These are phyloP conservation scores for Cranoglanis bouderius DNA, from an alignment of 2,113 vertebrate genomes.

Conservation along the genomic window DNA sequence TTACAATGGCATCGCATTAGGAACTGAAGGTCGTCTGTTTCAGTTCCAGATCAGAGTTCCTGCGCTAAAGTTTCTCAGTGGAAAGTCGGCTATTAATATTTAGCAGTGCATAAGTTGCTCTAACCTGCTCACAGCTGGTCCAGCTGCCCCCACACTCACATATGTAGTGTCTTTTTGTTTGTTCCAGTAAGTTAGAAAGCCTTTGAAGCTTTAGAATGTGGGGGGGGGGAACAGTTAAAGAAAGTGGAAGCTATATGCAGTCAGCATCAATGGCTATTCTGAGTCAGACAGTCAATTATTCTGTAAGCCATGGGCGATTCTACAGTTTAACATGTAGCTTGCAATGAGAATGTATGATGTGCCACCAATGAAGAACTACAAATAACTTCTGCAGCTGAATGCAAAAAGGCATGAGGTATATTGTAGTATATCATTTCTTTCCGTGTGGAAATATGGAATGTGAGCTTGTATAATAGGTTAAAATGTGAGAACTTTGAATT, in stretches of 20 bases:
- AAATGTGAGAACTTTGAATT: background rate
- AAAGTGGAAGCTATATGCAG: constrained; percentile 7
- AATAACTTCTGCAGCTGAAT: background rate
- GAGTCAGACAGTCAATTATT: constrained; percentile 16
- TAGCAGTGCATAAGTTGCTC: constrained; percentile 3
- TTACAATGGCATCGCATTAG: background rate
- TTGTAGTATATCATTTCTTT: background rate
- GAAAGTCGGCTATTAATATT: constrained; percentile 8
- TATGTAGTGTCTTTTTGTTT: background rate
- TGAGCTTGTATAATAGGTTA: background rate
- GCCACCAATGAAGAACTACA: background rate
- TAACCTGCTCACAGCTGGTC: background rate
- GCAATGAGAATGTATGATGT: background rate
- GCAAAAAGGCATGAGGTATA: background rate
- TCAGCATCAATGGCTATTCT: background rate
- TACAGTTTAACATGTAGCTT: background rate
- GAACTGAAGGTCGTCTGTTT: background rate
- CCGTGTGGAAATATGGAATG: background rate
- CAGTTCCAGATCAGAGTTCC: background rate
- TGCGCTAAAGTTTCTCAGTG: background rate
- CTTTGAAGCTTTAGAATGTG: background rate
- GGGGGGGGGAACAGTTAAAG: background rate
- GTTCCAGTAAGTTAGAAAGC: background rate
- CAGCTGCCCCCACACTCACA: background rate
- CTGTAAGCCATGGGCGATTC: background rate